Evolutionary conservation across 2,888 invertebrate species (phyloP).

Genomic region (Proisotoma minuta): DNA sequence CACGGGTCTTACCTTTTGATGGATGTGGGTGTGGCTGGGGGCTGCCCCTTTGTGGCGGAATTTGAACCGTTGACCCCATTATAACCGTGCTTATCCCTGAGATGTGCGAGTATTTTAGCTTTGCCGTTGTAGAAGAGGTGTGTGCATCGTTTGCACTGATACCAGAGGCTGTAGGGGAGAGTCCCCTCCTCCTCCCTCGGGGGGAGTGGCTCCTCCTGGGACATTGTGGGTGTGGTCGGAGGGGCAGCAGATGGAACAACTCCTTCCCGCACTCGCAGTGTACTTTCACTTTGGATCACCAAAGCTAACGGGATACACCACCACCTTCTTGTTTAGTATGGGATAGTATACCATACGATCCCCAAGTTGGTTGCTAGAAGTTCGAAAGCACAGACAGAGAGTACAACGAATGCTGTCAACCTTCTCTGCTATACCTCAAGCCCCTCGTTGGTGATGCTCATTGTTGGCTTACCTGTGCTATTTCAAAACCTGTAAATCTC

Average conservation of each 20-base stretch:
- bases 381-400: too few species aligned
- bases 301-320: too few species aligned
- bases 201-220: not conserved
- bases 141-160: conserved; percentile 25
- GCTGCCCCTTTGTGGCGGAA: not conserved
- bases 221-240: not conserved
- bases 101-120: conserved; percentile 24
- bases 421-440: too few species aligned
- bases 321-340: too few species aligned
- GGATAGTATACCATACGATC: too few species aligned
- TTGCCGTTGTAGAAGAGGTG: conserved; percentile 24
- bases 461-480: too few species aligned
- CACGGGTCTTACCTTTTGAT: not conserved
- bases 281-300: conserved; percentile 8
- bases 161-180: conserved; percentile 29
- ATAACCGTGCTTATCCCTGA: conserved; percentile 13
- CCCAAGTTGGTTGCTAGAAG: too few species aligned
- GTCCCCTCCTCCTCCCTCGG: conserved; percentile 14
- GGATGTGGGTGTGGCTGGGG: not conserved
- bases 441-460: too few species aligned
- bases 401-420: too few species aligned
- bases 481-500: too few species aligned
- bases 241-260: conserved; percentile 1
- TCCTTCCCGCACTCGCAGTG: not conserved
- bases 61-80: not conserved